Base-by-base conservation (phyloP, 1,140 invertebrate genomes). In the Nautilus pompilius region DNA sequence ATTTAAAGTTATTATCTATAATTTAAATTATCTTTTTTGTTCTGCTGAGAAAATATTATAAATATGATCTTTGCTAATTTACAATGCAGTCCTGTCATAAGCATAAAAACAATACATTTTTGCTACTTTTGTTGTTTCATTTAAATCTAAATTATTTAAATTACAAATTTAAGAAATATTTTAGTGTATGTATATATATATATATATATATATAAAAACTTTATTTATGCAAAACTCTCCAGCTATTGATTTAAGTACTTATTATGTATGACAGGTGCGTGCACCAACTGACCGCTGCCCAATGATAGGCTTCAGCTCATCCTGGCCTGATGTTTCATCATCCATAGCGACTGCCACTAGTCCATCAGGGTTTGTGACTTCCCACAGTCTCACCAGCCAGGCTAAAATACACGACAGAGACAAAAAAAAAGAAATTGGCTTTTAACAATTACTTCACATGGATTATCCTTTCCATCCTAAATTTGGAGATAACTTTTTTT, bases 361-460 rank as follows among this genome's bases (percentile, higher is more conserved):
- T 13, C 79, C 79, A 55, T 53, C 46, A 13, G 62, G 58, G 20
- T 69, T 65, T 24, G 70, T 69, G 5, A 80, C 68, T 61, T 80
- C 79, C 63, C 70, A 72, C 45, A 80, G 56, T 32, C 77, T 66
- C 34, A 69, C 58, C 51, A 77, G 66, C 79, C 79, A 79, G 22
- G 79, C 79, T 80, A 67, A 10, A 62, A 63, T 36, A 53, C n/a
- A n/a, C n/a, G n/a, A n/a, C n/a, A n/a, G n/a, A n/a, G n/a, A n/a
- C n/a, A n/a, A n/a, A 2, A 58, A 58, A 36, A 58, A 32, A 58
- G 28, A 32, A 6, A 33, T 34, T 17, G 36, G 22, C 3, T 22
- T 5, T 17, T 41, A 17, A 48, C 17, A 32, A 34, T 6, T 34
- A n/a, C 17, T 34, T 13, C 32, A 3, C 17, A 6, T 33, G 24